Conservation (phyloP, 1,140 invertebrate species). For the Tribolium castaneum region DNA sequence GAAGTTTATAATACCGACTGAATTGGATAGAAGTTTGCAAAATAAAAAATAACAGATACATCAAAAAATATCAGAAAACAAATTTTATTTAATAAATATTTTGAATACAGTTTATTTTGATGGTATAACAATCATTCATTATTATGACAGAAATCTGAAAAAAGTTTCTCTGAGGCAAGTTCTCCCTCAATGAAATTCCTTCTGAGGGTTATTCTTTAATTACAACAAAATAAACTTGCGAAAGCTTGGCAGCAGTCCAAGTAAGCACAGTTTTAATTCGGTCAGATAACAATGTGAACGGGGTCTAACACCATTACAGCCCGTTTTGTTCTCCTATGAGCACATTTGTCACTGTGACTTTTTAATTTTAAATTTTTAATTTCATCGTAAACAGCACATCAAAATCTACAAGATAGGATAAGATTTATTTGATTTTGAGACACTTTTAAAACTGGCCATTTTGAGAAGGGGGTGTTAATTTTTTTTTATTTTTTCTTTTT, state of each 20-base stretch:
- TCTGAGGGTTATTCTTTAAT: slow-evolving; percentile 1
- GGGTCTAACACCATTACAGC: not conserved
- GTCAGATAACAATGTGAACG: slow-evolving; percentile 19
- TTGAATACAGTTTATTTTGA: too few species aligned
- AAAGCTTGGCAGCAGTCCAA: not conserved
- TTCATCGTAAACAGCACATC: too few species aligned
- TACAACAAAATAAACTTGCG: slow-evolving; percentile 16
- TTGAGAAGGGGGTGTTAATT: too few species aligned
- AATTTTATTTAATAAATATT: too few species aligned
- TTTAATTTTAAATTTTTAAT: too few species aligned
- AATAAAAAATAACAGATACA: not conserved
- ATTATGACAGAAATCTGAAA: not conserved
- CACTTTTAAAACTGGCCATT: too few species aligned
- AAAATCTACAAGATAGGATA: too few species aligned
- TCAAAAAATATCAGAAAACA: not conserved
- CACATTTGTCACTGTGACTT: slow-evolving; percentile 3
- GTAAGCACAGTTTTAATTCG: slow-evolving; percentile 14
- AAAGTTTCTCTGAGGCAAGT: not conserved
- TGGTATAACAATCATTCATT: not conserved
- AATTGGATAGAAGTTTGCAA: too few species aligned
- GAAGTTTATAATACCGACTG: not conserved
- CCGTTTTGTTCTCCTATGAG: slow-evolving; percentile 11
- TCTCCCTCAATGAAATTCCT: not conserved
- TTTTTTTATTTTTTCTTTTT: too few species aligned
- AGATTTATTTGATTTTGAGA: too few species aligned